A percentile compares a stretch with the other conserved stretches of the same genome.
Conservation (phyloP, 2,797 vertebrate genomes). For the Tympanoctomys barrerae region DNA sequence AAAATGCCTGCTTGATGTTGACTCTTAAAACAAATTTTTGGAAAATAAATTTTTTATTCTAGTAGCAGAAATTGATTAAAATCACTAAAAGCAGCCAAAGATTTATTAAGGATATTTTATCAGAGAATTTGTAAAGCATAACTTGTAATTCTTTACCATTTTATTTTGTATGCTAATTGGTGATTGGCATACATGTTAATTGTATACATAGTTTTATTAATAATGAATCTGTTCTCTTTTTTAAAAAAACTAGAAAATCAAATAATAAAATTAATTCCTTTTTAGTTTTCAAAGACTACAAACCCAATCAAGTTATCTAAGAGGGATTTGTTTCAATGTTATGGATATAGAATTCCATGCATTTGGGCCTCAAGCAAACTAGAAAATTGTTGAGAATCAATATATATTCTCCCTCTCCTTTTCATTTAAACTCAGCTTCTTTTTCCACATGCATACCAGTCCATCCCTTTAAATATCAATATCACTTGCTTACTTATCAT, state of each 20-base stretch:
- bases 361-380: neutral
- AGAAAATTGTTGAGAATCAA: slow-evolving; percentile 1
- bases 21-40: slow-evolving; percentile 23
- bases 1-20: slow-evolving; percentile 41
- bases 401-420: neutral
- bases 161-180: slow-evolving; percentile 30
- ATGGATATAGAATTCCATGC: neutral
- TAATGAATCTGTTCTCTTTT: neutral
- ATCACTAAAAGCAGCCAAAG: slow-evolving; percentile 17
- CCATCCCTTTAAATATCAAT: slow-evolving; percentile 41
- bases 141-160: slow-evolving; percentile 23
- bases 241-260: neutral
- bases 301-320: slow-evolving; percentile 7
- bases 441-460: neutral
- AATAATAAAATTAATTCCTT: neutral
- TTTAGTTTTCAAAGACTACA: neutral
- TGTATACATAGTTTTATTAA: slow-evolving; percentile 16
- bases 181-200: neutral
- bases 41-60: slow-evolving; percentile 42
- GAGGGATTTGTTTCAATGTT: neutral
- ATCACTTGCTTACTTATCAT: slow-evolving; percentile 11
- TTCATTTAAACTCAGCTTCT: neutral
- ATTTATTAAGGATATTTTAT: neutral
- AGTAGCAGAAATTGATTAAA: slow-evolving; percentile 41
- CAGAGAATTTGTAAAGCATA: neutral